These are phyloP conservation scores for Exephanes ischioxanthus DNA, from an alignment of 2,888 invertebrate species.

Conservation along the genomic window DNA sequence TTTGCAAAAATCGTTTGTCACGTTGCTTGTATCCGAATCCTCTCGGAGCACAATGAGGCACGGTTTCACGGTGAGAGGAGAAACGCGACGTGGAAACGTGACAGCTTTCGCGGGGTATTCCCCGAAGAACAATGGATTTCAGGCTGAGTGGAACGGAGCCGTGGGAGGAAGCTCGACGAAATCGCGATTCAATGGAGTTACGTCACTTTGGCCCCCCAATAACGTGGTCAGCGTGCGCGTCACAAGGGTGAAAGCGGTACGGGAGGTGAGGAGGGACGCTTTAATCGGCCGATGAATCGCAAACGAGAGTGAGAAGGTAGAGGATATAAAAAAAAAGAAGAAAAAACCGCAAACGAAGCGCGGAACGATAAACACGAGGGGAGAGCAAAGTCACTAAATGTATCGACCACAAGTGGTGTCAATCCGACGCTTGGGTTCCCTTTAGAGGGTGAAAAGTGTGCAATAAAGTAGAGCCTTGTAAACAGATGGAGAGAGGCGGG, in stretches of 20 bases:
- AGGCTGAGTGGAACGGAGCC: conserved; percentile 75
- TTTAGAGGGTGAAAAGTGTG: conserved; percentile 15
- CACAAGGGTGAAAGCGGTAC: conserved; percentile 33
- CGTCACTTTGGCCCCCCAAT: conserved; percentile 80
- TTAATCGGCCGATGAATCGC: conserved; percentile 58
- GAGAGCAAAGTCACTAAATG: conserved; percentile 36
- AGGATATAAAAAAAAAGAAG: conserved; percentile 22
- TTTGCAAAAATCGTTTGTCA: neutral
- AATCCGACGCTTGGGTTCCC: conserved; percentile 16
- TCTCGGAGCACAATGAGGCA: conserved; percentile 39
- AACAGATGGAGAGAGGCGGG: neutral
- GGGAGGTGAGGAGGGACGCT: conserved; percentile 29
- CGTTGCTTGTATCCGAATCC: neutral
- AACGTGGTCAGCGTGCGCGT: conserved; percentile 77
- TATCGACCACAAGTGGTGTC: conserved; percentile 50
- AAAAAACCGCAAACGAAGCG: conserved; percentile 26
- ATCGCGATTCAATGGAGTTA: conserved; percentile 81
- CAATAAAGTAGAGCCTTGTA: neutral
- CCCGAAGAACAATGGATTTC: conserved; percentile 81
- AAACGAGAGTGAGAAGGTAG: conserved; percentile 35
- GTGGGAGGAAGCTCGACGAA: conserved; percentile 76
- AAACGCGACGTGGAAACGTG: conserved; percentile 74
- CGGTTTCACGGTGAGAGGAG: conserved; percentile 22
- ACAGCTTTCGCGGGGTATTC: conserved; percentile 79
- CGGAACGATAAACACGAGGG: conserved; percentile 40